These are phyloP conservation scores for Tetraodon nigroviridis DNA, from an alignment of 2,113 vertebrate genomes.

Conservation along the genomic window DNA sequence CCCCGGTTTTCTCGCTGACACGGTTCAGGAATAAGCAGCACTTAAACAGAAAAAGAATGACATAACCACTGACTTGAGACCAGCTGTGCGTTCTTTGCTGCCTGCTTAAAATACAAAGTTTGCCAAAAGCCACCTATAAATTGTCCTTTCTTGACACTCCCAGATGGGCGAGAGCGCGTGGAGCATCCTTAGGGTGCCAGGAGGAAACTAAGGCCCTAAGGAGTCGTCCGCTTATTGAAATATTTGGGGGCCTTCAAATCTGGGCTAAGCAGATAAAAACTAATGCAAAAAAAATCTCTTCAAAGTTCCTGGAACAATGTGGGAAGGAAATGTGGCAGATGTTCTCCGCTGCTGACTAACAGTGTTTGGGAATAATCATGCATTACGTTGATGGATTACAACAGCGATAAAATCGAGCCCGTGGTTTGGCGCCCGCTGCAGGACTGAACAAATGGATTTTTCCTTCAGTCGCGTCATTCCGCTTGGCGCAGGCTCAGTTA, in stretches of 20 bases:
- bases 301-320: slow-evolving; percentile 14
- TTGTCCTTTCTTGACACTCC: too few species aligned
- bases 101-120: background rate
- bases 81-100: too few species aligned
- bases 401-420: slow-evolving; percentile 37
- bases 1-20: too few species aligned
- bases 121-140: too few species aligned
- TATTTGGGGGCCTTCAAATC: slow-evolving; percentile 9
- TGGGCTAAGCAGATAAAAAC: slow-evolving; percentile 8
- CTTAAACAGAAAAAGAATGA: too few species aligned
- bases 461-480: slow-evolving; percentile 47
- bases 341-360: slow-evolving; percentile 21
- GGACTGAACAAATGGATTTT: slow-evolving; percentile 72
- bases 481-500: slow-evolving; percentile 18
- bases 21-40: too few species aligned
- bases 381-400: slow-evolving; percentile 37
- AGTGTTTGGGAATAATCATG: slow-evolving; percentile 27
- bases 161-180: too few species aligned
- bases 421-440: slow-evolving; percentile 72
- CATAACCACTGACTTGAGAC: too few species aligned
- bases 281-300: slow-evolving; percentile 11
- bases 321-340: slow-evolving; percentile 16
- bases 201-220: background rate
- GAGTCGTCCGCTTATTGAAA: slow-evolving; percentile 3
- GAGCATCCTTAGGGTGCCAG: too few species aligned